These are phyloP conservation scores for Paramuricea clavata DNA, from an alignment of 92 coral and sea anemone genomes.

Conservation along the genomic window DNA sequence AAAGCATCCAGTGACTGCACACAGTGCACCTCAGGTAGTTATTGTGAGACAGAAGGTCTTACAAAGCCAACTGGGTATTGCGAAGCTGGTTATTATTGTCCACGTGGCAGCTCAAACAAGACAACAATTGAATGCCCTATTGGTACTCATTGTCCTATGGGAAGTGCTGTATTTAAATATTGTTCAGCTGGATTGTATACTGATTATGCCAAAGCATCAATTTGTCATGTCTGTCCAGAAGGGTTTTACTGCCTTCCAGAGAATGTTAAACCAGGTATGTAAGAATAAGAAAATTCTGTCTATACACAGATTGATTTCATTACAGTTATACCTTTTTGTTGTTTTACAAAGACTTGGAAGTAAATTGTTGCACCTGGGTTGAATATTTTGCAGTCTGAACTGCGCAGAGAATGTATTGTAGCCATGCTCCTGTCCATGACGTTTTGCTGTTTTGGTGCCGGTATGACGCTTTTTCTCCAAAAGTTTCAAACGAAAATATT, in stretches of 20 bases:
- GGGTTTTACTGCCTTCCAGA: constrained; percentile 82
- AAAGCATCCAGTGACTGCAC: constrained; percentile 75
- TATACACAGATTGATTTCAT: no score
- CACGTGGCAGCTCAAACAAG: constrained; percentile 81
- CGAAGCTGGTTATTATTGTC: constrained; percentile 84
- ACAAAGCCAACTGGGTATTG: constrained; percentile 82
- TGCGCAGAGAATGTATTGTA: no score
- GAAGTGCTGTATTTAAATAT: constrained; percentile 72
- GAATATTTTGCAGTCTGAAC: no score
- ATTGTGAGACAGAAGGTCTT: constrained; percentile 86
- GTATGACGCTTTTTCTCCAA: no score
- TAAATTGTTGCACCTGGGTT: no score
- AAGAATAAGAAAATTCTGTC: no score
- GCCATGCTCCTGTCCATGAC: no score
- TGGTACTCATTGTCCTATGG: constrained; percentile 86
- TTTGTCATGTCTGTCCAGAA: constrained; percentile 79
- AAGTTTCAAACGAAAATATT: no score
- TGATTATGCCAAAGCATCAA: constrained; percentile 68
- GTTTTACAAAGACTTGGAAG: no score
- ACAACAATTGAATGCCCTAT: constrained; percentile 77
- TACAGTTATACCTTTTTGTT: no score
- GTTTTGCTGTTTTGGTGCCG: no score
- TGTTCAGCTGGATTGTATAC: constrained; percentile 81
- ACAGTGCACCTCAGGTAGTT: constrained; percentile 83
- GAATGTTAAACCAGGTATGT: constrained; percentile 60